Percentiles rank a stretch among this genome's conserved stretches.
phyloP scores from a whole-genome alignment of 2,797 vertebrate genomes.

The Decapterus maruadsi region DNA sequence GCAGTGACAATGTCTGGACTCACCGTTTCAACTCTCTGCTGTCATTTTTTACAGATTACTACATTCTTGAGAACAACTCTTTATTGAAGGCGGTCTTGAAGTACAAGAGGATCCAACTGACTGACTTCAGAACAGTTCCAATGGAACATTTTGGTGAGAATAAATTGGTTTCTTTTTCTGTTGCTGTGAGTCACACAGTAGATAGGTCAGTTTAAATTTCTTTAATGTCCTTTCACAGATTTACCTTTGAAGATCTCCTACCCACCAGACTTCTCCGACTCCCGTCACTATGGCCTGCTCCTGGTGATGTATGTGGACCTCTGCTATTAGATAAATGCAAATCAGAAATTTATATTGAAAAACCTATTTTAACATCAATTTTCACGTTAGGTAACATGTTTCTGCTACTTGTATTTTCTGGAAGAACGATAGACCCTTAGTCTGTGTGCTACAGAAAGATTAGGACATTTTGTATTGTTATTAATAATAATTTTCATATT shows the following conservation, averaged over 20 bases:
- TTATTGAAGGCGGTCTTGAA: conserved; percentile 81
- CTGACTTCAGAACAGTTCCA: conserved; percentile 77
- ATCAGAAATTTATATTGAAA: background rate
- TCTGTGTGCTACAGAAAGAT: background rate
- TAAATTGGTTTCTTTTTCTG: background rate
- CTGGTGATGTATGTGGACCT: conserved; percentile 81
- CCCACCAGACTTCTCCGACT: conserved; percentile 86
- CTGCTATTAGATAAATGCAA: background rate
- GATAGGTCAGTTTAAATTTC: background rate
- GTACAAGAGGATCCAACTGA: conserved; percentile 82
- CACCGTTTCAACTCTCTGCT: conserved; percentile 19
- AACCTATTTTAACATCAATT: background rate
- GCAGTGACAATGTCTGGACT: background rate
- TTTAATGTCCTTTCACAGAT: conserved; percentile 66
- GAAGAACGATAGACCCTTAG: no score
- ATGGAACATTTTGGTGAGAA: conserved; percentile 85
- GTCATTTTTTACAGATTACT: conserved; percentile 78
- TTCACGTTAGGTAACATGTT: background rate
- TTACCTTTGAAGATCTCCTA: conserved; percentile 85
- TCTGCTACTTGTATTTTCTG: background rate
- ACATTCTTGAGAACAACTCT: conserved; percentile 85
- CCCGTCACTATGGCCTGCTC: conserved; percentile 84
- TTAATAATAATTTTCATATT: background rate
- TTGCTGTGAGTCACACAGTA: background rate
- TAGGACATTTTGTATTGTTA: background rate